Conservation (phyloP, 2,888 invertebrate genomes). For the Lasioglossum figueresi region DNA sequence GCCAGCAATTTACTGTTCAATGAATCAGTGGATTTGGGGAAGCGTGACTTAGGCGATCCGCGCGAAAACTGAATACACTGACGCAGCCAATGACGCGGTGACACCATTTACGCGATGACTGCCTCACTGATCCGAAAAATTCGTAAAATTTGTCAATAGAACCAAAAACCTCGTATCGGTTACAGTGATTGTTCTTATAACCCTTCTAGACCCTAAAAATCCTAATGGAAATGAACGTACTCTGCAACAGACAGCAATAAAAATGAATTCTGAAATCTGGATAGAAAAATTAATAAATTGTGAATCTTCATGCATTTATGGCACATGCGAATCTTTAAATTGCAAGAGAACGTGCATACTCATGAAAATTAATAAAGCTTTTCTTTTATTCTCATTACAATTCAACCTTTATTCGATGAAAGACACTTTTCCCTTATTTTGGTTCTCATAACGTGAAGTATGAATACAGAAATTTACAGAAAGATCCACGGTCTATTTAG, state of each 20-base stretch:
- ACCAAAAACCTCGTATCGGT: neutral
- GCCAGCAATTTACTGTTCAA: slow-evolving; percentile 40
- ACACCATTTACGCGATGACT: neutral
- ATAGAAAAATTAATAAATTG: too few relatives aligned
- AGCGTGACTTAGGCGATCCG: slow-evolving; percentile 34
- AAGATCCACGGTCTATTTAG: neutral
- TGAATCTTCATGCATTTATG: too few relatives aligned
- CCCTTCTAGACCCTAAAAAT: neutral
- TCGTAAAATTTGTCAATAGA: neutral
- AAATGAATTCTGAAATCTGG: neutral
- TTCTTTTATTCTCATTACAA: too few relatives aligned
- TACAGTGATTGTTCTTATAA: neutral
- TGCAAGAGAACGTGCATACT: too few relatives aligned
- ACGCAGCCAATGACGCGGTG: neutral
- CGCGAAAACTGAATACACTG: slow-evolving; percentile 25
- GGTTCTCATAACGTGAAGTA: too few relatives aligned
- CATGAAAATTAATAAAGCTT: too few relatives aligned
- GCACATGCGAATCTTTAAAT: too few relatives aligned
- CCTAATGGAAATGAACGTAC: too few relatives aligned
- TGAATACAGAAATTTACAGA: too few relatives aligned
- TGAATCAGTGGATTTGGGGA: slow-evolving; percentile 49
- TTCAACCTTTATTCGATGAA: too few relatives aligned
- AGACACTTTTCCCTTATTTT: too few relatives aligned
- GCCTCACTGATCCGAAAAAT: neutral
- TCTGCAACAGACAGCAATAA: too few relatives aligned